phyloP scores from a whole-genome alignment of 2,888 invertebrate genomes.

The Leptinotarsa juncta region DNA sequence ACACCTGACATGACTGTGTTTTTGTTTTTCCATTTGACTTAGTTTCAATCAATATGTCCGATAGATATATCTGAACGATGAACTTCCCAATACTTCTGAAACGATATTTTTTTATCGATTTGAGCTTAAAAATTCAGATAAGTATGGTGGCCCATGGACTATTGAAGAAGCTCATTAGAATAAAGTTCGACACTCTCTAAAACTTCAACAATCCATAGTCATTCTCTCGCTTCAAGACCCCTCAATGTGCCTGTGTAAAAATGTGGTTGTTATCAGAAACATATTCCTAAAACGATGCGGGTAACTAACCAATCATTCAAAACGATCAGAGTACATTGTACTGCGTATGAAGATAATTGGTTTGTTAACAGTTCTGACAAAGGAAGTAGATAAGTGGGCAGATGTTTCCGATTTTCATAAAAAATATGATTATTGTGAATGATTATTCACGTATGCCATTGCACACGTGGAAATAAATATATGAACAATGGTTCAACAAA shows the following conservation, averaged over 20 bases:
- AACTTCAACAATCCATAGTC: conserved; percentile 21
- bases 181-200: background rate
- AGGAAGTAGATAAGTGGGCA: conserved; percentile 41
- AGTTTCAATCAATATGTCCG: no score
- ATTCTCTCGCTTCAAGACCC: conserved; percentile 19
- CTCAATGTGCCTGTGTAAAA: conserved; percentile 51
- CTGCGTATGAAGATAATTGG: conserved; percentile 44
- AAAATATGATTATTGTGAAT: background rate
- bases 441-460: background rate
- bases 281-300: conserved; percentile 51
- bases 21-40: no score
- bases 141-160: conserved; percentile 7
- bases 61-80: no score
- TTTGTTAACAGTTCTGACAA: conserved; percentile 37
- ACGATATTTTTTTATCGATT: no score
- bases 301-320: conserved; percentile 49
- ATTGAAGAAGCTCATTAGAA: conserved; percentile 4
- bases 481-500: background rate
- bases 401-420: conserved; percentile 34
- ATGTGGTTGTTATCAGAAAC: conserved; percentile 51
- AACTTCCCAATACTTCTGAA: no score
- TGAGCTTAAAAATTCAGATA: no score
- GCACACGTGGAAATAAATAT: background rate
- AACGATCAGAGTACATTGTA: conserved; percentile 49
- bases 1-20: no score